A percentile compares a stretch with the other conserved stretches of the same genome.
phyloP scores from a whole-genome alignment of 1,140 invertebrate genomes.

The Littorina saxatilis region DNA sequence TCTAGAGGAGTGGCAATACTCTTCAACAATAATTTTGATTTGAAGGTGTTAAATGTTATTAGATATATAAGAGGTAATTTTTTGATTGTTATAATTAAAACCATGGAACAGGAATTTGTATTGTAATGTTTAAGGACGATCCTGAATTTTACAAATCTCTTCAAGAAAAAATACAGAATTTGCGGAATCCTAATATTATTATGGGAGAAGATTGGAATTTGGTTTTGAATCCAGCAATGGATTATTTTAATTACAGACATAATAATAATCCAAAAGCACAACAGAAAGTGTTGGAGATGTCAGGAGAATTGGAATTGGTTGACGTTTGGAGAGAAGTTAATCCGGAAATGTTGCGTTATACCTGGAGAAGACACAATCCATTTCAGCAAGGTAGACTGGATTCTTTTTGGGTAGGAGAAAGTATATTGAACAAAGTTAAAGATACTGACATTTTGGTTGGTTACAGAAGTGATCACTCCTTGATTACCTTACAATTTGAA shows the following conservation, averaged over 20 bases:
- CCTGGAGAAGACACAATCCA: conserved; percentile 9
- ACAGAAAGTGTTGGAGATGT: conserved; percentile 17
- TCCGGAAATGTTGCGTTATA: background rate
- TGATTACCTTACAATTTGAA: background rate
- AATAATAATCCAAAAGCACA: conserved; percentile 38
- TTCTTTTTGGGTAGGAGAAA: background rate
- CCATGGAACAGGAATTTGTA: background rate
- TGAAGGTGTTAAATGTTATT: background rate
- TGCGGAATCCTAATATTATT: conserved; percentile 19
- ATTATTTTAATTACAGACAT: conserved; percentile 36
- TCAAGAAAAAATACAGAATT: conserved; percentile 25
- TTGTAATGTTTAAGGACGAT: conserved; percentile 19
- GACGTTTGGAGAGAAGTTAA: conserved; percentile 13
- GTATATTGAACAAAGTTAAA: background rate
- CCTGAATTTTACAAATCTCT: conserved; percentile 37
- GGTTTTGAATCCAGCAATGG: conserved; percentile 36
- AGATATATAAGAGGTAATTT: background rate
- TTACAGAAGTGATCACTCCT: background rate
- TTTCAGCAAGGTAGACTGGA: background rate
- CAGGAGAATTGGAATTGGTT: background rate
- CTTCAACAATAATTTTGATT: too few species aligned
- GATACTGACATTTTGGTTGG: background rate
- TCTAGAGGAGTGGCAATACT: conserved; percentile 42
- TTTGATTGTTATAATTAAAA: background rate
- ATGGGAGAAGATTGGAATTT: conserved; percentile 42